Conservation (phyloP, 1,140 invertebrate species). For the Ceratina calcarata region DNA sequence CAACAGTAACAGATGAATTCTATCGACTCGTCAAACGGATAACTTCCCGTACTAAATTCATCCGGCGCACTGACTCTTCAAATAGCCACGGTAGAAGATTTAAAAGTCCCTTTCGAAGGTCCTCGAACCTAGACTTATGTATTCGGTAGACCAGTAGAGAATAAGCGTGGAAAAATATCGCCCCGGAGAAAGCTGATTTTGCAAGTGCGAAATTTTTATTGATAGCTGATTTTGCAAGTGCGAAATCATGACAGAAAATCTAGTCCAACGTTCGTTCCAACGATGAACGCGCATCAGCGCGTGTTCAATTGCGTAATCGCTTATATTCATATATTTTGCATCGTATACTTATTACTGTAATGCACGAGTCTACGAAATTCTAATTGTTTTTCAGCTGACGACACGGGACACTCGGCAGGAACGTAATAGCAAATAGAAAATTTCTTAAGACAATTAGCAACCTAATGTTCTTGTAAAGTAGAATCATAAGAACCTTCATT, state of each 20-base stretch:
- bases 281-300: not conserved
- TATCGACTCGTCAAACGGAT: not conserved
- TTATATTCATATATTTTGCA: constrained; percentile 38
- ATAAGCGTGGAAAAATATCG: not conserved
- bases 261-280: not conserved
- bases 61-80: not conserved
- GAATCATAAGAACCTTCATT: no score
- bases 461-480: no score
- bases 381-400: constrained; percentile 3
- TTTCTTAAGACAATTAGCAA: no score
- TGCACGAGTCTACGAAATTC: constrained; percentile 32
- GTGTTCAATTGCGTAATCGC: constrained; percentile 37
- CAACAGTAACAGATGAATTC: not conserved
- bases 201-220: not conserved
- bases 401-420: no score
- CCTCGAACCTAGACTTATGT: no score
- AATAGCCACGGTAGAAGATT: not conserved
- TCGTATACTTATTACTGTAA: constrained; percentile 35
- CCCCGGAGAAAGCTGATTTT: constrained; percentile 2
- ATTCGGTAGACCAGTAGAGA: no score
- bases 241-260: constrained; percentile 36
- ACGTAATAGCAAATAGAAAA: no score
- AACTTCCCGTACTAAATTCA: not conserved
- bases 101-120: not conserved
- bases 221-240: constrained; percentile 9